Conservation (phyloP, 2,113 vertebrate genomes). For the Emydura subglobosa region DNA sequence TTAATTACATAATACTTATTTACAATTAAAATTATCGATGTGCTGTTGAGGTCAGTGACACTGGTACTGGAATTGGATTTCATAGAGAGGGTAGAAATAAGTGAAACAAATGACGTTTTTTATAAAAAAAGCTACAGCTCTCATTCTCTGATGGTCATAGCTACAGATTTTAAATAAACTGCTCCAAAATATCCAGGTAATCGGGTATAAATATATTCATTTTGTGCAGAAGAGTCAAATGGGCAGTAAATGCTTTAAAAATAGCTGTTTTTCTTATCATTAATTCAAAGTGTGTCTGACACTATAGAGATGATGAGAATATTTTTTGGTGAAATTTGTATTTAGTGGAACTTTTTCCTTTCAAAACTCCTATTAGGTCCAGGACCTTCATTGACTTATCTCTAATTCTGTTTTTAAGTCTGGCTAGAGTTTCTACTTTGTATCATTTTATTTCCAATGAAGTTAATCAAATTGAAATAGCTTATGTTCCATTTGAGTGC, state of each 20-base stretch:
- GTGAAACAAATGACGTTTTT: neutral
- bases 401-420: neutral
- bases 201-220: neutral
- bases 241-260: neutral
- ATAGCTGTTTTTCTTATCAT: neutral
- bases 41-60: conserved; percentile 7
- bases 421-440: neutral
- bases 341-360: neutral
- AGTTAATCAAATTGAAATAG: neutral
- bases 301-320: neutral
- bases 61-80: conserved; percentile 11
- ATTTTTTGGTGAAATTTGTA: neutral
- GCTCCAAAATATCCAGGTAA: neutral
- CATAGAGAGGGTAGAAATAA: conserved; percentile 34
- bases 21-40: conserved; percentile 54
- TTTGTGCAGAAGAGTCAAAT: neutral
- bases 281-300: neutral
- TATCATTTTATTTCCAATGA: neutral
- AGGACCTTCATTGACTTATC: neutral
- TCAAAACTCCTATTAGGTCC: neutral
- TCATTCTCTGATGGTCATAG: neutral
- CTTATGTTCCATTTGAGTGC: neutral
- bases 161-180: neutral
- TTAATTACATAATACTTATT: conserved; percentile 65
- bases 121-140: neutral